Conservation (phyloP, 2,113 vertebrate species). For the Mirounga angustirostris region DNA sequence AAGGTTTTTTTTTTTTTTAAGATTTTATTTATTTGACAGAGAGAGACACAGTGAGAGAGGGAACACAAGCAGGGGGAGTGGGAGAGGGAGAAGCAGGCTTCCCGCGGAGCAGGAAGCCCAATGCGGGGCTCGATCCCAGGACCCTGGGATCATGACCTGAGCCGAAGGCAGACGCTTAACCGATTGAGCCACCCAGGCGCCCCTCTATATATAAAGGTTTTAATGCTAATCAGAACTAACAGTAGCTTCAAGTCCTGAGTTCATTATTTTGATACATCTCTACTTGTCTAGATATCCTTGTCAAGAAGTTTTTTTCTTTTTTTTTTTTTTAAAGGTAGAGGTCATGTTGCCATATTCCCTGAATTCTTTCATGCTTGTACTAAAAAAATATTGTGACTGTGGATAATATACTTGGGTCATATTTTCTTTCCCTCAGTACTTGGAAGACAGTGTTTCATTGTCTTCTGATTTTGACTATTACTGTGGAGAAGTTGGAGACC, state of each 20-base stretch:
- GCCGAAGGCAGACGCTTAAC: too few species aligned
- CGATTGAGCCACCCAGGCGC: too few species aligned
- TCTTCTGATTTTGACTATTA: constrained; percentile 21
- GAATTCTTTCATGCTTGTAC: not conserved
- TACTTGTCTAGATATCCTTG: not conserved
- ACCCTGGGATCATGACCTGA: too few species aligned
- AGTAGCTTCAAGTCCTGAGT: not conserved
- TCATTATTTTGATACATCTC: not conserved
- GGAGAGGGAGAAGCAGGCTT: too few species aligned
- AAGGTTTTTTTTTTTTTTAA: not conserved
- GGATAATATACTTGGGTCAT: not conserved
- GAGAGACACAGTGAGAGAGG: too few species aligned
- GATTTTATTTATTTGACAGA: too few species aligned
- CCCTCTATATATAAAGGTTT: not conserved
- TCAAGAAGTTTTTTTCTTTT: not conserved
- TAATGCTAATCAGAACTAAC: not conserved
- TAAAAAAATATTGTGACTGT: not conserved
- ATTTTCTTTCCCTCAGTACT: constrained; percentile 16
- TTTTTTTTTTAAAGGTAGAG: not conserved
- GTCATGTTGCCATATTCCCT: not conserved
- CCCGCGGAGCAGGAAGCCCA: too few species aligned
- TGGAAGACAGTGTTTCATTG: not conserved
- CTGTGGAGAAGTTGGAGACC: not conserved
- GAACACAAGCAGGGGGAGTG: too few species aligned
- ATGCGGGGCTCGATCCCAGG: too few species aligned